phyloP scores from a whole-genome alignment of 2,888 invertebrate species.

The Agrotis exclamationis region DNA sequence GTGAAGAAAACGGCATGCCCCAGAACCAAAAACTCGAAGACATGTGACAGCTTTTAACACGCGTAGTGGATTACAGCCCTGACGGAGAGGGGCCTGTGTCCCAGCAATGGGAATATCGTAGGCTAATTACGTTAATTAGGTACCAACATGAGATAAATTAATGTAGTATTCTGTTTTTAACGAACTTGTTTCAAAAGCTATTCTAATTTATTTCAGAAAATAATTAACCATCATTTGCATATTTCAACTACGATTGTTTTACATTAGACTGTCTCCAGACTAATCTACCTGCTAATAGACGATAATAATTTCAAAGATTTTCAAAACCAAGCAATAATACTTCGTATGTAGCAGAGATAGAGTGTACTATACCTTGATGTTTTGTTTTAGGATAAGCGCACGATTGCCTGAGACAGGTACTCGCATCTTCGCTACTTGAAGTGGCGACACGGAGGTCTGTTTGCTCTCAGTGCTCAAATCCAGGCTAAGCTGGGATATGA shows the following conservation, averaged over 20 bases:
- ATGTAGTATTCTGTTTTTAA: neutral
- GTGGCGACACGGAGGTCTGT: constrained; percentile 62
- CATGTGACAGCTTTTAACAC: no score
- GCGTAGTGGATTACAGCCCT: no score
- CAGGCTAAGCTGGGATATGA: constrained; percentile 65
- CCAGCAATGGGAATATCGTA: no score
- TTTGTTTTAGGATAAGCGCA: constrained; percentile 39
- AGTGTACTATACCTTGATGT: constrained; percentile 19
- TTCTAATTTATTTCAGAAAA: neutral
- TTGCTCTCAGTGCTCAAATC: constrained; percentile 70
- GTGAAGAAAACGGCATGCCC: no score
- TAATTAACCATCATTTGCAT: no score
- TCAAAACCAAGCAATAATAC: constrained; percentile 14
- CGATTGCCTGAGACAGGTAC: constrained; percentile 48
- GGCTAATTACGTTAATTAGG: no score
- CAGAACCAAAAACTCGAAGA: no score
- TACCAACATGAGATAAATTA: constrained; percentile 5
- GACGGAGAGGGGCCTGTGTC: no score
- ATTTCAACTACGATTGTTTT: constrained; percentile 5
- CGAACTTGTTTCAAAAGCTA: neutral
- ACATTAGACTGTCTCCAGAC: constrained; percentile 30
- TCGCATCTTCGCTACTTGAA: constrained; percentile 64
- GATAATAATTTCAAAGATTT: constrained; percentile 16
- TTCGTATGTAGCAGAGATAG: constrained; percentile 12
- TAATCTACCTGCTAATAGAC: constrained; percentile 22